These are phyloP conservation scores for Eublepharis macularius DNA, from an alignment of 2,113 vertebrate species.

Conservation along the genomic window DNA sequence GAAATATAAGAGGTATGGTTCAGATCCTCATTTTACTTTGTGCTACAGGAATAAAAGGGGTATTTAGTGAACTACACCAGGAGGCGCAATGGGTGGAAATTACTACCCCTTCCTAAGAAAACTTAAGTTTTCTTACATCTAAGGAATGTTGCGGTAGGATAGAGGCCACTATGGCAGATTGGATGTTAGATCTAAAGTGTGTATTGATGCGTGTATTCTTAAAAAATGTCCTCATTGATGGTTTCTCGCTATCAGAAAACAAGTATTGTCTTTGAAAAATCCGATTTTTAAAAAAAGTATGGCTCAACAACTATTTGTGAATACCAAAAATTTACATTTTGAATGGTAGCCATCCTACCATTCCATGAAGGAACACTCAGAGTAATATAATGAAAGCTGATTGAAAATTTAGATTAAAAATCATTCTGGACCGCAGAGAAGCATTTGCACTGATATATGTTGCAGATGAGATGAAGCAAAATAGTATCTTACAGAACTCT, in stretches of 20 bases:
- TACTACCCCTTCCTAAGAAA: too few relatives aligned
- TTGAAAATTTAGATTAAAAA: neutral
- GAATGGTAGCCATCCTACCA: neutral
- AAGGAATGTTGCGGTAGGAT: too few relatives aligned
- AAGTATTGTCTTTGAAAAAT: neutral
- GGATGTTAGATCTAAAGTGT: neutral
- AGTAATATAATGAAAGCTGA: neutral
- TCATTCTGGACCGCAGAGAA: neutral
- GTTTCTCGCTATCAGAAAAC: neutral
- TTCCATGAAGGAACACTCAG: neutral
- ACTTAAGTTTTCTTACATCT: too few relatives aligned
- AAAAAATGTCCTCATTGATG: neutral
- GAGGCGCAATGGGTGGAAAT: too few relatives aligned
- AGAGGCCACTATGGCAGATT: neutral
- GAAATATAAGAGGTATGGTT: too few relatives aligned
- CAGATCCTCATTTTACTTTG: too few relatives aligned
- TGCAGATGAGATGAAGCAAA: neutral
- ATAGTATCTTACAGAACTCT: neutral
- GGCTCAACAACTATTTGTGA: neutral
- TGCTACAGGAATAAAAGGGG: too few relatives aligned
- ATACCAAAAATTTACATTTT: neutral
- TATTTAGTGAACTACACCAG: too few relatives aligned
- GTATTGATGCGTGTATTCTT: neutral
- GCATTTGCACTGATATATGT: neutral
- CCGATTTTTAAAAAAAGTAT: neutral